Percentiles rank a stretch among this genome's conserved stretches.
These are phyloP conservation scores for Chaetodon trifasciatus DNA, from an alignment of 2,797 vertebrate genomes.

Conservation along the genomic window DNA sequence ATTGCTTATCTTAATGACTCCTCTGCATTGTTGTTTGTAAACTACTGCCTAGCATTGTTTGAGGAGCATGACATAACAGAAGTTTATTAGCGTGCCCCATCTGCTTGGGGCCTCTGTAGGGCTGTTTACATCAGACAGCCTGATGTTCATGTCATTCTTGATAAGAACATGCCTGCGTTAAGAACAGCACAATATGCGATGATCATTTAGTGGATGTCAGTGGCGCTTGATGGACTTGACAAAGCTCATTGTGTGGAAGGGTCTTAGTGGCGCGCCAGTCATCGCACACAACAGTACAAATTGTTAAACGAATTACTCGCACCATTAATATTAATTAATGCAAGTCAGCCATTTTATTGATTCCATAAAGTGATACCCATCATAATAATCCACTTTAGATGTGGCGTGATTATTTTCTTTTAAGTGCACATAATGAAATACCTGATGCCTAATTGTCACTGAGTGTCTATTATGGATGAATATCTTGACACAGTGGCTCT, in stretches of 20 bases:
- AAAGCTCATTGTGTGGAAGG: slow-evolving; percentile 5
- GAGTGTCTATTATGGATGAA: slow-evolving; percentile 4
- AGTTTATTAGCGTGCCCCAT: slow-evolving; percentile 69
- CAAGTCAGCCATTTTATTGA: slow-evolving; percentile 29
- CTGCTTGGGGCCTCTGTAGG: slow-evolving; percentile 58
- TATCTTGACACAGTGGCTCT: background rate
- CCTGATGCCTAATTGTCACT: slow-evolving; percentile 18
- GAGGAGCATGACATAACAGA: slow-evolving; percentile 51
- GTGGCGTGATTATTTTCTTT: slow-evolving; percentile 24
- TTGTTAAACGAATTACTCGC: slow-evolving; percentile 31
- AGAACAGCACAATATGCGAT: slow-evolving; percentile 14
- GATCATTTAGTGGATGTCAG: slow-evolving; percentile 30
- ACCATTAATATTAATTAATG: slow-evolving; percentile 25
- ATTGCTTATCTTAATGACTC: slow-evolving; percentile 49
- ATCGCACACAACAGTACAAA: background rate
- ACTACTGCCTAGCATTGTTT: slow-evolving; percentile 44
- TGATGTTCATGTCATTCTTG: slow-evolving; percentile 61
- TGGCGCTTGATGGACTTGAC: slow-evolving; percentile 11
- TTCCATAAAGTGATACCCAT: slow-evolving; percentile 6
- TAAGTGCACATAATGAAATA: slow-evolving; percentile 12
- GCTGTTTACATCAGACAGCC: slow-evolving; percentile 58
- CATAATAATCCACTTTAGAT: slow-evolving; percentile 20
- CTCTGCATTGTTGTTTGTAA: slow-evolving; percentile 51
- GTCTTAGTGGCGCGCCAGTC: background rate
- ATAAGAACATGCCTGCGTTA: slow-evolving; percentile 27